Conservation (phyloP, 2,113 vertebrate genomes). For the Prietella phreatophila region DNA sequence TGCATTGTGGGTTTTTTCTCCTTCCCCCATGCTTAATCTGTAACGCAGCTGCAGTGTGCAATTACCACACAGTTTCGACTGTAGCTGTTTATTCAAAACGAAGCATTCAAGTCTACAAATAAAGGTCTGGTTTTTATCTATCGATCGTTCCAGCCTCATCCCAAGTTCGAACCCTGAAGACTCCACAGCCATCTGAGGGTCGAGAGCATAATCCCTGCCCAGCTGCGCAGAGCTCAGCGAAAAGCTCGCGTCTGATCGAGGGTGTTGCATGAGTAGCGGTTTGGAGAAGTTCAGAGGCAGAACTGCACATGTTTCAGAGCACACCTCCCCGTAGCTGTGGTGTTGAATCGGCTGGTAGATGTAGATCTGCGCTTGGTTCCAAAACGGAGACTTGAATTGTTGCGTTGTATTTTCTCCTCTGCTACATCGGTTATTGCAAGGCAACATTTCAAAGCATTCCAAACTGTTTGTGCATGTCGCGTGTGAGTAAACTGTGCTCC, state of each 20-base stretch:
- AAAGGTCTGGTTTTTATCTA: not conserved
- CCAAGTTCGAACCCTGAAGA: not conserved
- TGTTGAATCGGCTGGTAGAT: not conserved
- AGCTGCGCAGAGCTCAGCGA: not conserved
- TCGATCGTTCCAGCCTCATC: not conserved
- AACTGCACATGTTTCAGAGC: not conserved
- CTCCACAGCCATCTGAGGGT: not conserved
- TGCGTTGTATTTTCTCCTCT: no score
- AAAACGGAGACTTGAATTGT: no score
- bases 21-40: not conserved
- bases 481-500: no score
- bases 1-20: not conserved
- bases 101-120: not conserved
- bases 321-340: not conserved
- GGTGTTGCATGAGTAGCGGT: not conserved
- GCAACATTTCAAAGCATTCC: no score
- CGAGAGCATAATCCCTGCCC: not conserved
- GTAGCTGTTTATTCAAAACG: not conserved
- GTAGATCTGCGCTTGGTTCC: no score
- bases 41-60: not conserved
- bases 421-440: no score
- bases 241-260: not conserved
- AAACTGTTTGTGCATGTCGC: no score
- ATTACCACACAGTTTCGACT: not conserved
- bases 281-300: not conserved